Conservation (phyloP, 1,140 invertebrate genomes). For the Latrodectus geometricus region DNA sequence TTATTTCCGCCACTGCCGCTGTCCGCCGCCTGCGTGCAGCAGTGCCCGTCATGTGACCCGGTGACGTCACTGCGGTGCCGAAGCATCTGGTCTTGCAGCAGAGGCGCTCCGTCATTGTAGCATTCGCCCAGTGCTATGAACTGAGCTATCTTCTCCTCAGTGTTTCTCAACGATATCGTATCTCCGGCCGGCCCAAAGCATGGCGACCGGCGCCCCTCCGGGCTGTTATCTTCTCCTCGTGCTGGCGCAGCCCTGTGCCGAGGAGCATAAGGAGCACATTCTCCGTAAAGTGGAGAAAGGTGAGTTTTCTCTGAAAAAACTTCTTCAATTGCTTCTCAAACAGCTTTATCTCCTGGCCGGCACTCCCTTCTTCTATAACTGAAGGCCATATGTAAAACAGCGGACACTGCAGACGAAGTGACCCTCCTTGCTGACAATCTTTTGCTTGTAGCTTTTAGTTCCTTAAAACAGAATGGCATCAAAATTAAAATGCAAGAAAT, state of each 20-base stretch:
- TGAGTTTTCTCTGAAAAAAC: constrained; percentile 70
- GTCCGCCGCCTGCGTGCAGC: not conserved
- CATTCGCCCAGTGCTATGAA: constrained; percentile 13
- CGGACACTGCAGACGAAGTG: no score
- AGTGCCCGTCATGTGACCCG: constrained; percentile 6
- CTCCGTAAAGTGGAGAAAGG: constrained; percentile 91
- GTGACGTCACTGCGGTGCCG: constrained; percentile 47
- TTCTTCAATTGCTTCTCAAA: no score
- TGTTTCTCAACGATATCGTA: not conserved
- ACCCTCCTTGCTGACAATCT: no score
- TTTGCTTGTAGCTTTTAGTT: no score
- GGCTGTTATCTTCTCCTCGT: constrained; percentile 92
- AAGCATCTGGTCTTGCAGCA: constrained; percentile 28
- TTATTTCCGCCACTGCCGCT: constrained; percentile 1
- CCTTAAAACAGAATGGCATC: no score
- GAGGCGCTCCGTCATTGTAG: constrained; percentile 2
- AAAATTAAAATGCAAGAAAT: no score
- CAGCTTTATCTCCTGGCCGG: no score
- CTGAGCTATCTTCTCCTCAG: not conserved
- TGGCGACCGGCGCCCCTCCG: constrained; percentile 66
- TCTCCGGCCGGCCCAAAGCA: not conserved
- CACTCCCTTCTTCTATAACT: no score
- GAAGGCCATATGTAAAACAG: no score
- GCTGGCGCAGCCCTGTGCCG: constrained; percentile 88
- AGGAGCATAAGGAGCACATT: constrained; percentile 92